Conservation (phyloP, 1,140 invertebrate genomes). For the Manduca sexta region DNA sequence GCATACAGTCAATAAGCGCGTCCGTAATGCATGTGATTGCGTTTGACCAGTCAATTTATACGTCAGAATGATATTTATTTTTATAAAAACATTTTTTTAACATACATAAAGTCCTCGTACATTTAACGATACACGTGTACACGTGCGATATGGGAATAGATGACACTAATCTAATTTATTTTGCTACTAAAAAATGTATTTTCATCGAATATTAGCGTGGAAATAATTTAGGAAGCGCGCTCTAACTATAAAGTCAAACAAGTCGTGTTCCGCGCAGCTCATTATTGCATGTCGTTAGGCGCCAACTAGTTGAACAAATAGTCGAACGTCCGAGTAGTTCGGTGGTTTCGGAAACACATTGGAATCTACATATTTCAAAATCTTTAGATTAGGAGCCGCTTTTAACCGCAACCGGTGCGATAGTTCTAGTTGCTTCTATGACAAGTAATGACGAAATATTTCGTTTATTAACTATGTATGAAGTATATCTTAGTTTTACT, state of each 20-base stretch:
- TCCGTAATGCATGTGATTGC: neutral
- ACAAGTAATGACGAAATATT: too few relatives aligned
- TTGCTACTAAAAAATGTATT: too few relatives aligned
- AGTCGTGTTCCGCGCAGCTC: slow-evolving; percentile 29
- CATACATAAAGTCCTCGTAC: too few relatives aligned
- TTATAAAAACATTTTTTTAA: too few relatives aligned
- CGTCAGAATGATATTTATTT: neutral
- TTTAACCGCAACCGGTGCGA: neutral
- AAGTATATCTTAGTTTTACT: too few relatives aligned
- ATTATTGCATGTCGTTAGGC: slow-evolving; percentile 60
- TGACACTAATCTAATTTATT: too few relatives aligned
- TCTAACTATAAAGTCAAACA: slow-evolving; percentile 49
- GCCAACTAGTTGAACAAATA: slow-evolving; percentile 48
- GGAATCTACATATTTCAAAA: too few relatives aligned
- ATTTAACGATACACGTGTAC: too few relatives aligned
- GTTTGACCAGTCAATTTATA: too few relatives aligned
- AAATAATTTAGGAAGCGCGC: slow-evolving; percentile 3
- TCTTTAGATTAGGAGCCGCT: neutral
- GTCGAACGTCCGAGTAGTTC: neutral
- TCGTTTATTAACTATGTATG: too few relatives aligned
- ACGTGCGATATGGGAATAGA: too few relatives aligned
- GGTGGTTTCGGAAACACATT: too few relatives aligned
- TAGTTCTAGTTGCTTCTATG: neutral
- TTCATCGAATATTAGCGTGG: neutral
- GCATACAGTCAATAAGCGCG: slow-evolving; percentile 24